Percentiles rank a stretch among this genome's conserved stretches.
phyloP scores from a whole-genome alignment of 2,113 vertebrate species.

The Turnix velox region DNA sequence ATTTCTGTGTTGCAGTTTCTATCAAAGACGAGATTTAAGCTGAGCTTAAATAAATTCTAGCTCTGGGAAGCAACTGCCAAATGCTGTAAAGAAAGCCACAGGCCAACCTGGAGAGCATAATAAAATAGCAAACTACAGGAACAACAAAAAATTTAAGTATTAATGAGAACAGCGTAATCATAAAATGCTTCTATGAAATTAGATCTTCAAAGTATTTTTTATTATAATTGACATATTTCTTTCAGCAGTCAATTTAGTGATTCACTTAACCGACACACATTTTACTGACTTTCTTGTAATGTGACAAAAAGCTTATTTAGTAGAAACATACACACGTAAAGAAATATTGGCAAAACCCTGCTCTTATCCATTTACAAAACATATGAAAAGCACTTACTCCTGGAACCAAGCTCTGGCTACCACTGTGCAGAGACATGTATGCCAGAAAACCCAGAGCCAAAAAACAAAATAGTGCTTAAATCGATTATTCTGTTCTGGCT shows the following conservation, averaged over 20 bases:
- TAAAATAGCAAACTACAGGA: not conserved
- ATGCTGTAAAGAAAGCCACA: not conserved
- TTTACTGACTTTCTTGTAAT: not conserved
- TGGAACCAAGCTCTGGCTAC: conserved; percentile 46
- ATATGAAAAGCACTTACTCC: conserved; percentile 21
- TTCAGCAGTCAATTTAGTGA: not conserved
- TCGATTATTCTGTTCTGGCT: not conserved
- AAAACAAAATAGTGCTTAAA: not conserved
- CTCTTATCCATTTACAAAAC: not conserved
- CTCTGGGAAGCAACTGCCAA: not conserved
- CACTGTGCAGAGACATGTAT: not conserved
- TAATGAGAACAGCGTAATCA: not conserved
- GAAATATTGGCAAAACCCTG: not conserved
- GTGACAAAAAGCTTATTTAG: not conserved
- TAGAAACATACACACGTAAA: not conserved
- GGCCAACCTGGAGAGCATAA: not conserved
- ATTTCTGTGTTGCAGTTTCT: not conserved
- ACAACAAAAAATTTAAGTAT: not conserved
- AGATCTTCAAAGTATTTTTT: not conserved
- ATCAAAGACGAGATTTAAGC: not conserved
- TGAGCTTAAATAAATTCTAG: not conserved
- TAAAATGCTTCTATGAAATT: not conserved
- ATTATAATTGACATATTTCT: not conserved
- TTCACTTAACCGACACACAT: not conserved
- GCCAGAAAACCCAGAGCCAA: conserved; percentile 40